phyloP scores from a whole-genome alignment of 2,113 vertebrate species.

The Scortum barcoo region DNA sequence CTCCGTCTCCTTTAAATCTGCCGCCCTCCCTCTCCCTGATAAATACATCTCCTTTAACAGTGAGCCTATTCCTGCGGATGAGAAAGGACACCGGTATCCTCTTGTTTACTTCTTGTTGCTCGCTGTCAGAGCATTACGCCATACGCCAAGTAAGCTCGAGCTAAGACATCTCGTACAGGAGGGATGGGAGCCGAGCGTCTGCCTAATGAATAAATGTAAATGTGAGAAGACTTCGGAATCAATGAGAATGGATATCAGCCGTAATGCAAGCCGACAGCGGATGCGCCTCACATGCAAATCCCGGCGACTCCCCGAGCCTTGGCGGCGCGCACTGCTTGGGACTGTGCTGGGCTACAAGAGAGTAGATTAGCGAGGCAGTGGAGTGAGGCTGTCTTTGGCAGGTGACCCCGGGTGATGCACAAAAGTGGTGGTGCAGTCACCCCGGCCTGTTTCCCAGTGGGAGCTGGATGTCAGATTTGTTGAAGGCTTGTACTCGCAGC shows the following conservation, averaged over 20 bases:
- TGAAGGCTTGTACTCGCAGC: conserved; percentile 63
- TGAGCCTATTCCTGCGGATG: conserved; percentile 33
- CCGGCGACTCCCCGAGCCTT: conserved; percentile 2
- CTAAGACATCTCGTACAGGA: conserved; percentile 34
- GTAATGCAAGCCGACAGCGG: conserved; percentile 67
- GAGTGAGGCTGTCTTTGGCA: conserved; percentile 53
- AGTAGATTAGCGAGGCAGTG: conserved; percentile 52
- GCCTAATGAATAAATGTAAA: conserved; percentile 76
- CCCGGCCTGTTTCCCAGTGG: conserved; percentile 53
- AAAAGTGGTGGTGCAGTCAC: conserved; percentile 54
- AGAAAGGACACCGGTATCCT: conserved; percentile 62
- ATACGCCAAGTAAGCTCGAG: conserved; percentile 44
- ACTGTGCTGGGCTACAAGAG: conserved; percentile 40
- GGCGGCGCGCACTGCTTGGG: conserved; percentile 19
- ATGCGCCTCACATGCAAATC: conserved; percentile 69
- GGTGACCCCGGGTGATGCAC: conserved; percentile 62
- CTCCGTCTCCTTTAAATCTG: neutral
- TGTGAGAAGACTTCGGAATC: conserved; percentile 64
- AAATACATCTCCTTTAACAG: conserved; percentile 54
- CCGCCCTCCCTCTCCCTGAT: conserved; percentile 25
- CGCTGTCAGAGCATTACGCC: conserved; percentile 52
- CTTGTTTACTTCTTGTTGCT: conserved; percentile 62
- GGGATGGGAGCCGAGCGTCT: conserved; percentile 15
- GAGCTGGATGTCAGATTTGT: conserved; percentile 63
- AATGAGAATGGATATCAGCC: conserved; percentile 67